Conservation (phyloP, 2,888 invertebrate genomes). For the Polietes domitor region DNA sequence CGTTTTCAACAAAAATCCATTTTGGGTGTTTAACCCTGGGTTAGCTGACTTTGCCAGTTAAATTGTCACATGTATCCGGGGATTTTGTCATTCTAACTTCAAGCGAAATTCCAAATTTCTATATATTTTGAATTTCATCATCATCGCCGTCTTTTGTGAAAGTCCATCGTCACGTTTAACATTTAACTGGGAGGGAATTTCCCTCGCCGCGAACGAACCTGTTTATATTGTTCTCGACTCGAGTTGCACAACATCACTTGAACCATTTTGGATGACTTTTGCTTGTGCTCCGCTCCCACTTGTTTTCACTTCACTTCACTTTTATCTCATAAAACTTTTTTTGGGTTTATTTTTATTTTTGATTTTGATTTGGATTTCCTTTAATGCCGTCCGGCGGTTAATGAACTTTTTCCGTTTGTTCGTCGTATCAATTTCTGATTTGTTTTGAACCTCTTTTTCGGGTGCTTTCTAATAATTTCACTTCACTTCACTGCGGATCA, state of each 20-base stretch:
- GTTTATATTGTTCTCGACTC: constrained; percentile 66
- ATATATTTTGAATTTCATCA: too few species aligned
- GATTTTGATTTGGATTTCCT: constrained; percentile 3
- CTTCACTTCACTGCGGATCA: constrained; percentile 17
- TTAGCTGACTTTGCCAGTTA: too few species aligned
- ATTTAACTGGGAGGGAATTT: too few species aligned
- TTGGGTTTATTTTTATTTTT: constrained; percentile 7
- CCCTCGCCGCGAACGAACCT: constrained; percentile 63
- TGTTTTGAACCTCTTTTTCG: neutral
- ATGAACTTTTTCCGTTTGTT: neutral
- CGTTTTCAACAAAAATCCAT: too few species aligned
- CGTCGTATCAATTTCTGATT: neutral
- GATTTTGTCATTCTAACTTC: too few species aligned
- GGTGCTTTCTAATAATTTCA: neutral
- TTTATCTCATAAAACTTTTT: neutral
- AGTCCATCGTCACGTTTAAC: too few species aligned
- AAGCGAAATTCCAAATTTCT: too few species aligned
- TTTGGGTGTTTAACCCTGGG: too few species aligned
- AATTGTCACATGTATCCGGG: too few species aligned
- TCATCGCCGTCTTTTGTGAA: too few species aligned
- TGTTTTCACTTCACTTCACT: neutral
- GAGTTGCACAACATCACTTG: constrained; percentile 68
- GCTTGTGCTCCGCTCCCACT: too few species aligned
- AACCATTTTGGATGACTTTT: constrained; percentile 63
- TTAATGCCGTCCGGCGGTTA: neutral